These are phyloP conservation scores for Pseudoatta argentina DNA, from an alignment of 1,140 invertebrate genomes.

Conservation along the genomic window DNA sequence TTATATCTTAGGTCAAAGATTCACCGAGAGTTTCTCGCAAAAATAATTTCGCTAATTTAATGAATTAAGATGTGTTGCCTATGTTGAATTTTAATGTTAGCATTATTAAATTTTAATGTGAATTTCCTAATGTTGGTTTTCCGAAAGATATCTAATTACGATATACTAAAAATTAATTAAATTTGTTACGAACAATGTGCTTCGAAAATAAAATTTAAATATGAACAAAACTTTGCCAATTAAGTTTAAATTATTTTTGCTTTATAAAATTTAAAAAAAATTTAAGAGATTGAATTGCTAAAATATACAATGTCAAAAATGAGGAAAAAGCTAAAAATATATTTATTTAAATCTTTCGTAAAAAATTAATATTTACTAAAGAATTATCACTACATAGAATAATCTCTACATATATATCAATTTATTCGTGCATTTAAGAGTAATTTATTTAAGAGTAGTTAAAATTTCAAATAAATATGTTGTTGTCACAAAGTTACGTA, in stretches of 20 bases:
- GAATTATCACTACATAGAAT: neutral
- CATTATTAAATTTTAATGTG: slow-evolving; percentile 2
- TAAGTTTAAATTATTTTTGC: slow-evolving; percentile 9
- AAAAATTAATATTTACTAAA: neutral
- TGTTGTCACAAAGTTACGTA: neutral
- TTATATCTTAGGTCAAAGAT: slow-evolving; percentile 21
- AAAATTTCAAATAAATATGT: neutral
- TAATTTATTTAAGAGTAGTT: neutral
- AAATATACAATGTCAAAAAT: neutral
- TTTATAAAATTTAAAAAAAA: neutral
- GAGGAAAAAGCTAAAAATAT: neutral
- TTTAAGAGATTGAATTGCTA: neutral
- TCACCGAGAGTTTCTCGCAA: neutral
- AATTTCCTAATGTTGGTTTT: slow-evolving; percentile 19
- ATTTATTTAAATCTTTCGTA: neutral
- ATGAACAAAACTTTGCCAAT: slow-evolving; percentile 8
- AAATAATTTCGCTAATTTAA: neutral
- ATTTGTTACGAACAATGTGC: neutral
- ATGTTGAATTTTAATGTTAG: neutral
- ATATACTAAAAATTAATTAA: slow-evolving; percentile 13
- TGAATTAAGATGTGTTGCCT: neutral
- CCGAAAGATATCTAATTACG: neutral
- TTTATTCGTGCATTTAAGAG: neutral
- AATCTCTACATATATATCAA: neutral
- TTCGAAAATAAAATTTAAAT: neutral